phyloP scores from a whole-genome alignment of 2,113 vertebrate genomes.

The Gavialis gangeticus region DNA sequence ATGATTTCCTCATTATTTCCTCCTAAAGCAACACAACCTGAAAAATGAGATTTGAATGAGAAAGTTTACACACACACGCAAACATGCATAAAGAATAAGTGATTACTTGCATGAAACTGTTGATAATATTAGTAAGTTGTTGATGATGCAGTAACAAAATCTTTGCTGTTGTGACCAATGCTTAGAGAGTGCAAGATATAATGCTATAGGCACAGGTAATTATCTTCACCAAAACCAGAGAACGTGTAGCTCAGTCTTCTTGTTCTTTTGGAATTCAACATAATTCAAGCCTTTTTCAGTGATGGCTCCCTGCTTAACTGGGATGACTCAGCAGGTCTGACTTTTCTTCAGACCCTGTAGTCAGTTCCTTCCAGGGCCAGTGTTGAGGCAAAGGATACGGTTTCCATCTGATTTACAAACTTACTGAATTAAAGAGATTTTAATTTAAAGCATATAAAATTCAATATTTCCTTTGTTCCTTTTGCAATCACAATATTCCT shows the following conservation, averaged over 20 bases:
- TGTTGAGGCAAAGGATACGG: no score
- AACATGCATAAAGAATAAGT: not conserved
- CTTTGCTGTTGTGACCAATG: not conserved
- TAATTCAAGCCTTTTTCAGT: not conserved
- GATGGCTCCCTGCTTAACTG: not conserved
- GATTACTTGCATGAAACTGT: not conserved
- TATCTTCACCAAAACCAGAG: not conserved
- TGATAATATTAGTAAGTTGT: slow-evolving; percentile 21
- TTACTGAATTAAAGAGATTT: no score
- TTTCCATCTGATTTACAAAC: no score
- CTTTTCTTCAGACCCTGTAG: not conserved
- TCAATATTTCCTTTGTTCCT: no score
- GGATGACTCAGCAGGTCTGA: not conserved
- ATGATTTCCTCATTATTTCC: not conserved
- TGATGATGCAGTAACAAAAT: not conserved
- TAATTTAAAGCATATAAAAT: no score
- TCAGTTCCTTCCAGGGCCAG: not conserved
- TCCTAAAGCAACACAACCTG: slow-evolving; percentile 40
- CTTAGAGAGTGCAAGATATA: not conserved
- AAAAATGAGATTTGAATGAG: slow-evolving; percentile 33
- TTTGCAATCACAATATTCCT: no score
- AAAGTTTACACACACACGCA: not conserved
- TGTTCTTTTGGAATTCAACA: no score
- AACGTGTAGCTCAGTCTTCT: not conserved
- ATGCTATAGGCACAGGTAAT: not conserved